These are phyloP conservation scores for Sinodicranocentrus sp. DNA, from an alignment of 2,888 invertebrate genomes.

Conservation along the genomic window DNA sequence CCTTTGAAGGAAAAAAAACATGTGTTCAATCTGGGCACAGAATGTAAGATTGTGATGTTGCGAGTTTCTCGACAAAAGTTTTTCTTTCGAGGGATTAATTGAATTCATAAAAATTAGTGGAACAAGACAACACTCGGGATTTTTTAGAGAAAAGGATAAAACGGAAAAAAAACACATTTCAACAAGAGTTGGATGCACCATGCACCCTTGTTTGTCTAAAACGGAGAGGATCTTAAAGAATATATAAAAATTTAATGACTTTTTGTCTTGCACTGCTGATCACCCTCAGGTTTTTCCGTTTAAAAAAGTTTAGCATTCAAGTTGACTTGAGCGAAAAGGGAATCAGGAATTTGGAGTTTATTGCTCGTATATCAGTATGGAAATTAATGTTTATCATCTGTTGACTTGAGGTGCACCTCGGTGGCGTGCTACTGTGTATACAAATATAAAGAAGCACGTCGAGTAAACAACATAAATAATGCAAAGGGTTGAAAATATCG, in stretches of 20 bases:
- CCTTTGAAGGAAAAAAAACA: neutral
- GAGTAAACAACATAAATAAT: neutral
- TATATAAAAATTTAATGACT: neutral
- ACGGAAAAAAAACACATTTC: no score
- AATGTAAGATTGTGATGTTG: neutral
- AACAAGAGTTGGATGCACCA: neutral
- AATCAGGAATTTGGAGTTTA: slow-evolving; percentile 7
- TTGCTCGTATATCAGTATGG: slow-evolving; percentile 31
- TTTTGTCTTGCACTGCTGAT: neutral
- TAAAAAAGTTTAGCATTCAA: no score
- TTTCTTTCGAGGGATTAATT: slow-evolving; percentile 26
- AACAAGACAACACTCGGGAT: slow-evolving; percentile 22
- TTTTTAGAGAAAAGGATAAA: neutral
- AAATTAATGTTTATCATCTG: slow-evolving; percentile 16
- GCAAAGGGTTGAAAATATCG: neutral
- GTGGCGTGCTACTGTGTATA: neutral
- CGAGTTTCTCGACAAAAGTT: no score
- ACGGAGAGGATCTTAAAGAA: neutral
- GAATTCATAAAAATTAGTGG: slow-evolving; percentile 45
- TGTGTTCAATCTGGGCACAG: neutral
- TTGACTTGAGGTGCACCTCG: slow-evolving; percentile 1
- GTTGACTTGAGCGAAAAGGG: no score
- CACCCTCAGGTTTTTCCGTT: neutral
- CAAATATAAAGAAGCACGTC: neutral
- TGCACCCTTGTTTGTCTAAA: neutral